Percentiles rank a stretch among this genome's conserved stretches.
Conservation (phyloP, 2,113 vertebrate species). For the Rhinoptilus africanus region DNA sequence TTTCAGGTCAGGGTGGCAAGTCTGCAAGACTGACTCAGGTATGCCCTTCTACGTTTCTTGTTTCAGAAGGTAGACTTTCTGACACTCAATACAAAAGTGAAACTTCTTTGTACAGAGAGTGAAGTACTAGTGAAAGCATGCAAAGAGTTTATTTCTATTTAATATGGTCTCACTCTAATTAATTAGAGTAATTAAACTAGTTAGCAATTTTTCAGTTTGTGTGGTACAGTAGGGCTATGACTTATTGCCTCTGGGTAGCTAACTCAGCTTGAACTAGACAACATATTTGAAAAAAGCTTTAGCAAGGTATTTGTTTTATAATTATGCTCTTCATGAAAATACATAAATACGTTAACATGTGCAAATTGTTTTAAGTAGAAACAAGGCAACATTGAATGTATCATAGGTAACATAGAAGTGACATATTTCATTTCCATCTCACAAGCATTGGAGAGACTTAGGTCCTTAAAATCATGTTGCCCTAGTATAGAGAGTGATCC, state of each 20-base stretch:
- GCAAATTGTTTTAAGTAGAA: neutral
- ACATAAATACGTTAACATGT: rapidly evolving
- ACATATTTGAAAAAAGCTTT: neutral
- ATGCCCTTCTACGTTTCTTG: neutral
- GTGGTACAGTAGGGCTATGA: neutral
- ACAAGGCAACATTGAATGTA: neutral
- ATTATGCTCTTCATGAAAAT: neutral
- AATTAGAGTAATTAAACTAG: too few relatives aligned
- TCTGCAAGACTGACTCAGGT: neutral
- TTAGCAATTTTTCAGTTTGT: neutral
- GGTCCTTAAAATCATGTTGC: neutral
- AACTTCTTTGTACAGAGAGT: neutral
- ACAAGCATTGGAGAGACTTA: neutral
- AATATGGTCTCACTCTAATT: neutral
- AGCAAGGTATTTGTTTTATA: neutral
- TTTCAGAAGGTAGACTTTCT: neutral
- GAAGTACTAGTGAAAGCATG: neutral
- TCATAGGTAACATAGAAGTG: neutral
- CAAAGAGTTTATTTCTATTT: neutral
- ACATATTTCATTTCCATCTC: neutral
- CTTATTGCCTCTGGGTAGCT: neutral
- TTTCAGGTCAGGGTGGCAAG: neutral
- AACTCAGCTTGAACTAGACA: neutral
- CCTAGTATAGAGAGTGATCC: neutral
- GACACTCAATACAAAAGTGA: neutral